Evolutionary conservation across 2,888 invertebrate species (phyloP).

Genomic region (Scelioninae gen. 2): DNA sequence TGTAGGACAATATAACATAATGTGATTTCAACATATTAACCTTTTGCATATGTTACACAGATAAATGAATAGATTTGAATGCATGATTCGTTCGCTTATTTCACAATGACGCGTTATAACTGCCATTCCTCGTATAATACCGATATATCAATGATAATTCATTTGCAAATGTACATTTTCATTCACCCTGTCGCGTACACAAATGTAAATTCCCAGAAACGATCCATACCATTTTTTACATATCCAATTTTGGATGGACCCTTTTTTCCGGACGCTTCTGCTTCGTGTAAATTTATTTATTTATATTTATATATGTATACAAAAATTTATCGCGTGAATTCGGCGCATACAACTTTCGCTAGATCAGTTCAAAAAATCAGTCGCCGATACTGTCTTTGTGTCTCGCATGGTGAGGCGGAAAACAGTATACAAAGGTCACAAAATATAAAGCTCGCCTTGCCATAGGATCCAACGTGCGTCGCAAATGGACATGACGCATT

Average conservation of each 20-base stretch:
- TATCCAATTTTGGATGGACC: constrained; percentile 7
- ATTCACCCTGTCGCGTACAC: constrained; percentile 29
- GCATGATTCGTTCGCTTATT: too few relatives aligned
- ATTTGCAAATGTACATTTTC: constrained; percentile 50
- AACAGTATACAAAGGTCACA: constrained; percentile 54
- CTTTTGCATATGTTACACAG: too few relatives aligned
- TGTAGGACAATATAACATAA: too few relatives aligned
- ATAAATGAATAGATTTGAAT: too few relatives aligned
- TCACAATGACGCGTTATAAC: too few relatives aligned
- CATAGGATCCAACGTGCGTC: constrained; percentile 45
- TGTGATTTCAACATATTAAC: too few relatives aligned
- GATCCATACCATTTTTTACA: constrained; percentile 24
- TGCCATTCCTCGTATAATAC: too few relatives aligned
- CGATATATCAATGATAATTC: constrained; percentile 37
- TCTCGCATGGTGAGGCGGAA: constrained; percentile 7
- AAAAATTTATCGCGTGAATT: constrained; percentile 42
- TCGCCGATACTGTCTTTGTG: neutral
- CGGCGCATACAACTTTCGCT: constrained; percentile 20
- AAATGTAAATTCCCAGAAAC: constrained; percentile 21
- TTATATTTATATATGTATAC: constrained; percentile 42
- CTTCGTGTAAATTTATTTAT: constrained; percentile 22
- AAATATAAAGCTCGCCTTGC: constrained; percentile 56
- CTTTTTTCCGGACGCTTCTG: neutral
- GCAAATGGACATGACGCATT: constrained; percentile 21
- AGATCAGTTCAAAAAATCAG: constrained; percentile 19